Base-by-base conservation (phyloP, 2,888 invertebrate species). In the Plebejus anna region DNA sequence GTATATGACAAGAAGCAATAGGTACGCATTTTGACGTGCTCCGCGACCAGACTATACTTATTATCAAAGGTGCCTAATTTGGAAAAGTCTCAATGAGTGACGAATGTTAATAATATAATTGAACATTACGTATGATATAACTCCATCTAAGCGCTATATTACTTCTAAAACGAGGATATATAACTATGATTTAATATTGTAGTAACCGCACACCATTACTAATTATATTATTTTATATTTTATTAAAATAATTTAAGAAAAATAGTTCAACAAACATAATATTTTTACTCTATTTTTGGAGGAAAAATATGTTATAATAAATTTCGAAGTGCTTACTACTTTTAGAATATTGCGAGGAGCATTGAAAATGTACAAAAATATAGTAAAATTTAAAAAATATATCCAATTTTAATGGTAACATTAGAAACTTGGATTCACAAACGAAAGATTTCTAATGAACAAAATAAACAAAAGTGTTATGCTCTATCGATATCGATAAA, bases 201-300 rank as follows among this genome's bases (percentile, higher is more conserved):
- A 61, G 61, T 61, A 61, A 57, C 57, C 81, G 81, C 82, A 82
- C 79, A 80, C 61, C 61, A 61, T 61, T 11, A 28, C 9, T 28
- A 61, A 28, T 61, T 61, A 61, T 61, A 7, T 9, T n/a, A 22
- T 61, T 28, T 61, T 61, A 22, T n/a, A 22, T 61, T 28, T 61
- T 61, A 61, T 1, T 22, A 22, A 22, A 22, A 22, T 22, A 22
- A 61, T 11, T 11, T 22, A 28, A 61, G 4, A 61, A 22, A 11
- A 28, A 9, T 61, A 1, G 4, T 9, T 22, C 32, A 11, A 61
- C 11, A 28, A 61, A 61, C 22, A 61, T 3, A 9, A 55, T 55
- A 55, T 16, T 55, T 51, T 16, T 16, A 51, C 11, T 5, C 7
- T 6, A 42, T 42, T 42, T 1, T 42, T 42, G 42, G 42, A 42